Evolutionary conservation across 2,797 vertebrate species (phyloP), one percentile per base, ranked within the genome.

Genomic region (Mormyrus hasselquistii): DNA sequence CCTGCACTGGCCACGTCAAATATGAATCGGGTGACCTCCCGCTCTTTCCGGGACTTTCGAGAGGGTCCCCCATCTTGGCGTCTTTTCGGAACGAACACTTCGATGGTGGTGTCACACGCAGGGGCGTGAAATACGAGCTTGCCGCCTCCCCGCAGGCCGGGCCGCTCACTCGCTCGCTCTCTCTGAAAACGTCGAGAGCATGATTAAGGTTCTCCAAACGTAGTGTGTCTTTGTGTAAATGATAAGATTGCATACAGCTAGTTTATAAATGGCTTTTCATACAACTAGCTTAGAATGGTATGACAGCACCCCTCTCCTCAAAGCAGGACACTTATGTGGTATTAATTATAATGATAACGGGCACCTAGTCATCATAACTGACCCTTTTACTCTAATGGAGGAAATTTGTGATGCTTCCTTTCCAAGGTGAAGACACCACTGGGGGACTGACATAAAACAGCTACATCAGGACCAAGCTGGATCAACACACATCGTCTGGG

Each of bases 21-120:
- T 93, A 92, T 90, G 90, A 91, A 91, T 92, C 90, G 91, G 90
- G 86, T 53, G 87, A 85, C 85, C 82, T 52, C 10, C 47, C 0
- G 82, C 38, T 29, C 47, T 84, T 89, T 87, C 59, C 49, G 4
- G 90, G 90, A 90, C 91, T 85, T 90, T 92, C 88, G 88, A 90
- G 91, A 89, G 92, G 90, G 86, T 91, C 87, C 34, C 65, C 62
- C 34, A 88, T 86, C 44, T 55, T 83, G 86, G 41, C 79, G 44
- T 84, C 89, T 90, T 62, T 50, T 41, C 41, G 82, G 92, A 91
- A 89, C 8, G 87, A 92, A 88, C 82, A 49, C 76, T 16, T 89
- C 85, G 65, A 59, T 90, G 88, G 90, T 88, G 52, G 88, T 41
- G 53, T 87, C 85, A 57, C 22, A 2, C 7, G 29, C 34, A 9